These are phyloP conservation scores for Gambusia affinis DNA, from an alignment of 2,113 vertebrate species.

Conservation along the genomic window DNA sequence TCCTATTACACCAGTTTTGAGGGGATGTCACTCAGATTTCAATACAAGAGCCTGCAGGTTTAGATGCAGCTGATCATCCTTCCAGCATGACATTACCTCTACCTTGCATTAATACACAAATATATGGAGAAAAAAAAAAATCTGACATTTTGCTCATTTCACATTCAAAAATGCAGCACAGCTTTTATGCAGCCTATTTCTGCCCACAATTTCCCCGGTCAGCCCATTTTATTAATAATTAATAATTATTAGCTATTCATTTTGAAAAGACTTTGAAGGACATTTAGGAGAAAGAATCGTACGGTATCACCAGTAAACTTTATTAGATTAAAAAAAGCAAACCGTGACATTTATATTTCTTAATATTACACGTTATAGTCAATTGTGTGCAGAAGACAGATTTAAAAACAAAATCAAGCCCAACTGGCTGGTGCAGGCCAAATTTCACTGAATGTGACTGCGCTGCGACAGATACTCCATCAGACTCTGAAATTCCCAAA, in stretches of 20 bases:
- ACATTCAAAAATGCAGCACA: no score
- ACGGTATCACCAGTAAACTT: no score
- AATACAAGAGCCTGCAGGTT: not conserved
- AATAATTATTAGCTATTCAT: no score
- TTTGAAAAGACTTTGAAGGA: no score
- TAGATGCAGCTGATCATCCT: no score
- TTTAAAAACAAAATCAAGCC: not conserved
- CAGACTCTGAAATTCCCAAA: conserved; percentile 50
- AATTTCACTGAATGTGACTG: conserved; percentile 28
- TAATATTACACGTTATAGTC: not conserved
- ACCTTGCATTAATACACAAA: not conserved
- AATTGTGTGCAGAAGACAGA: not conserved
- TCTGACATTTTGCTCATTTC: no score
- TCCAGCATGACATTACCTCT: not conserved
- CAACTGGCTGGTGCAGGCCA: not conserved
- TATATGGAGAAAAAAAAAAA: not conserved
- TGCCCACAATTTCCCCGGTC: no score
- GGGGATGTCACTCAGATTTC: not conserved
- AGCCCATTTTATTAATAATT: no score
- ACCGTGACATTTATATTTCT: not conserved
- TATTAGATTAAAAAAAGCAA: not conserved
- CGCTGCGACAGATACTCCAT: conserved; percentile 51
- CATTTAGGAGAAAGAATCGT: no score
- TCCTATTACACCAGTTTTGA: not conserved
- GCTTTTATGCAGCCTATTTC: no score